Evolutionary conservation across 2,888 invertebrate genomes (phyloP).

Genomic region (Leptopilina myrica): DNA sequence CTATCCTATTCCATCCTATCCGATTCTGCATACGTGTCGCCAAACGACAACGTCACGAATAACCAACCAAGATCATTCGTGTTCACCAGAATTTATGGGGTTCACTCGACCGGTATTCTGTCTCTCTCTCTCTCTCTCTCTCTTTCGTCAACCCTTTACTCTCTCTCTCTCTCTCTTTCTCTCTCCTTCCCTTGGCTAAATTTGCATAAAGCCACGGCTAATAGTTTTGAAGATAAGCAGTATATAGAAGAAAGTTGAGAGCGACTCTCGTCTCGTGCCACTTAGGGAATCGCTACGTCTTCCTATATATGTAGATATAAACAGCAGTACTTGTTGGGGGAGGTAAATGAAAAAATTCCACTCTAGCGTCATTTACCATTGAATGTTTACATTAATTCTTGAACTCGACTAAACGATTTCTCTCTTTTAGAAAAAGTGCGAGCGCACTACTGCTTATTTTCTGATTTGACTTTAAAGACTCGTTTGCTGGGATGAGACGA

Average conservation of each 20-base stretch:
- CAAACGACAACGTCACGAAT: conserved; percentile 63
- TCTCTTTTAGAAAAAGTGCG: conserved; percentile 10
- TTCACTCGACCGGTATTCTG: conserved; percentile 64
- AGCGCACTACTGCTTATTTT: no score
- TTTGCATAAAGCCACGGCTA: conserved; percentile 73
- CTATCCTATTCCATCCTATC: conserved; percentile 51
- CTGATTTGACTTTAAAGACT: no score
- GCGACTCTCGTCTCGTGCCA: conserved; percentile 53
- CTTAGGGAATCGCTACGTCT: conserved; percentile 50
- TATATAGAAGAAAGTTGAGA: conserved; percentile 54
- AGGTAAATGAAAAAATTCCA: conserved; percentile 1
- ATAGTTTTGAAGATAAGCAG: conserved; percentile 70
- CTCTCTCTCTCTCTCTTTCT: conserved; percentile 29
- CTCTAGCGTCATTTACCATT: conserved; percentile 21
- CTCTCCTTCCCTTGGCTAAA: conserved; percentile 61
- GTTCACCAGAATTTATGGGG: conserved; percentile 70
- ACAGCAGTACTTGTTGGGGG: conserved; percentile 19
- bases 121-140: conserved; percentile 49
- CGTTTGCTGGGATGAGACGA: no score
- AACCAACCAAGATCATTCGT: conserved; percentile 68
- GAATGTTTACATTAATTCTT: conserved; percentile 35
- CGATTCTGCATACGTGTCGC: conserved; percentile 57
- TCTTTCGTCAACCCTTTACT: background rate
- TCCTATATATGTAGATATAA: conserved; percentile 28
- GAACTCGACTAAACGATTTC: conserved; percentile 24